Evolutionary conservation across 2,113 vertebrate species (phyloP), one percentile per base, ranked within the genome.

Genomic region (Baryphthengus martii): DNA sequence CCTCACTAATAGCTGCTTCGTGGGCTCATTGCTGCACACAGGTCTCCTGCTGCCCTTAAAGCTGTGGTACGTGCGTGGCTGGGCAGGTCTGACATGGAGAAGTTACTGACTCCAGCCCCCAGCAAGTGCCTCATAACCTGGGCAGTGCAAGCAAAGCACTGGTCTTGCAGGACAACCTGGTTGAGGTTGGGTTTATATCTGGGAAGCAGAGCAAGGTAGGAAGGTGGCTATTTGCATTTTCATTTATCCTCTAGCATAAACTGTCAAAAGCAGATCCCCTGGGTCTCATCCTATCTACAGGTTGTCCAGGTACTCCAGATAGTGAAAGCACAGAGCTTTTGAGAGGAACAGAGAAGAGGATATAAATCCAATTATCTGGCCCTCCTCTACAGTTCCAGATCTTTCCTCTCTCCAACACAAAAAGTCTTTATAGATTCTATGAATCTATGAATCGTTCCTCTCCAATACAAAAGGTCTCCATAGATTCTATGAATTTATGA

Each of bases 41-140:
- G 44, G 44, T 5, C 25, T 26, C 31, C 20, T 19, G 11, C 53
- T 4, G 3, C 17, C 33, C 37, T 76, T 31, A 18, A 68, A 53
- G 45, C 58, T 0, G 0, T 20, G 42, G 8, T 1, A 9, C 1
- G 3, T 17, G 33, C 3, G 6, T 12, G 42, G 17, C 31, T 65
- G 44, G 15, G 31, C 12, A 65, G 73, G 39, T 75, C 68, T 68
- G 40, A 73, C 65, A 56, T 12, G 19, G 42, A 56, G 18, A n/a
- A 82, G 11, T 37, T 6, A 12, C 11, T 9, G 71, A 25, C 13
- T 50, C 4, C 35, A 75, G 53, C 3, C 8, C 33, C 18, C 4
- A 4, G 71, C 20, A 89, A 85, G 2, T 45, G 39, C 37, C 47
- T 53, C 4, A 0, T 15, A 40, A 42, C 6, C 4, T 21, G 59